phyloP scores from a whole-genome alignment of 23 tunicate species.

The Corella eumyota region DNA sequence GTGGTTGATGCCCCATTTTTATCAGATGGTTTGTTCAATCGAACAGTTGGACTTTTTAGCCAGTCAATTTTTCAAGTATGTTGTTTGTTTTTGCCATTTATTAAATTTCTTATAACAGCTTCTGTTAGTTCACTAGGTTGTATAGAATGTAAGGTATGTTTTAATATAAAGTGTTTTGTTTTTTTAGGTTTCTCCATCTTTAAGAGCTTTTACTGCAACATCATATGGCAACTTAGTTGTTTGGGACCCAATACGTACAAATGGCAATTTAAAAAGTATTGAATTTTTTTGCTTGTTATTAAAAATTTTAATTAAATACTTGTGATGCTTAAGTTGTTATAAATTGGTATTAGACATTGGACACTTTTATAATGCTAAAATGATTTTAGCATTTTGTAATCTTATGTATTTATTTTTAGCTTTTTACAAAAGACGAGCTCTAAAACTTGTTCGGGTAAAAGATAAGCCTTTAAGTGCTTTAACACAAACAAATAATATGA shows the following conservation, averaged over 20 bases:
- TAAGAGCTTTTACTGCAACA: slow-evolving; percentile 64
- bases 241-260: slow-evolving; percentile 71
- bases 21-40: slow-evolving; percentile 52
- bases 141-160: too few relatives aligned
- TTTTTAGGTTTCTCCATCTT: slow-evolving; percentile 15
- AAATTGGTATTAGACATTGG: too few relatives aligned
- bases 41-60: slow-evolving; percentile 61
- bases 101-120: background rate
- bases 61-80: slow-evolving; percentile 61
- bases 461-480: slow-evolving; percentile 58
- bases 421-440: slow-evolving; percentile 28
- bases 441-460: slow-evolving; percentile 61
- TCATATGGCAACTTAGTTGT: slow-evolving; percentile 79
- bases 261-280: slow-evolving; percentile 17
- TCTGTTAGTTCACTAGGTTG: too few relatives aligned
- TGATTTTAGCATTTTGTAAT: too few relatives aligned
- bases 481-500: slow-evolving; percentile 40
- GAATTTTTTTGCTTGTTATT: too few relatives aligned
- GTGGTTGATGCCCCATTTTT: slow-evolving; percentile 53
- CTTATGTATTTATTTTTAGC: too few relatives aligned
- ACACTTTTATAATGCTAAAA: too few relatives aligned
- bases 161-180: background rate
- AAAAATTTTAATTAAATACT: too few relatives aligned
- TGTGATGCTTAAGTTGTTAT: too few relatives aligned
- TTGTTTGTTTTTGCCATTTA: background rate